Base-by-base conservation (phyloP, 2,797 vertebrate genomes). In the Xiphophorus birchmanni region DNA sequence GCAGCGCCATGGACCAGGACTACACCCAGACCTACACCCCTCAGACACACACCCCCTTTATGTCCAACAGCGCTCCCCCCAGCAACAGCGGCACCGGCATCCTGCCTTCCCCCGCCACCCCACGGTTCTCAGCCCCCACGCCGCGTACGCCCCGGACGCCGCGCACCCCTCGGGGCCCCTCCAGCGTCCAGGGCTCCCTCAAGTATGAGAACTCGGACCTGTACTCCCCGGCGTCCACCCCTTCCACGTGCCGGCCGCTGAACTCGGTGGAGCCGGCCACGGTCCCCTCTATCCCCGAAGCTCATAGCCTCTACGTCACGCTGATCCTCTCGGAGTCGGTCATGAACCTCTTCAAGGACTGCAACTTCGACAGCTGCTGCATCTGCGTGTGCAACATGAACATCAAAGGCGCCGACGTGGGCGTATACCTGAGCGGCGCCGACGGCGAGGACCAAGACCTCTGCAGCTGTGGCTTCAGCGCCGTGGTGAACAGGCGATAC, bases 311-410 rank as follows among this genome's bases (percentile, higher is more conserved):
- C 75, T 99, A 99, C 15, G 99, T 99, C 78, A 99, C 97, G 76
- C 98, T 99, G 94, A 99, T 99, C 92, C 98, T 99, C 83, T 99
- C 99, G 0, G 99, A 99, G 91, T 99, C 99, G 0, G 97, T 99
- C 88, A 97, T 99, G 97, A 99, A 99, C 86, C 97, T 99, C 87
- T 99, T 98, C 95, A 99, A 98, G 91, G 99, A 99, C 96, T 99
- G 99, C 91, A 99, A 99, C 95, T 99, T 99, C 67, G 99, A 99
- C 96, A 99, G 98, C 96, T 99, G 99, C 93, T 99, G 99, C 95
- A 96, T 99, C 90, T 99, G 99, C 40, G 99, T 98, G 60, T 99
- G 99, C 90, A 99, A 99, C 95, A 99, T 98, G 97, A 99, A 99
- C 94, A 99, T 99, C 91, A 99, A 98, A 95, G 98, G 98, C 90